Base-by-base conservation (phyloP, 1,140 invertebrate genomes). In the Mylabris phalerata region DNA sequence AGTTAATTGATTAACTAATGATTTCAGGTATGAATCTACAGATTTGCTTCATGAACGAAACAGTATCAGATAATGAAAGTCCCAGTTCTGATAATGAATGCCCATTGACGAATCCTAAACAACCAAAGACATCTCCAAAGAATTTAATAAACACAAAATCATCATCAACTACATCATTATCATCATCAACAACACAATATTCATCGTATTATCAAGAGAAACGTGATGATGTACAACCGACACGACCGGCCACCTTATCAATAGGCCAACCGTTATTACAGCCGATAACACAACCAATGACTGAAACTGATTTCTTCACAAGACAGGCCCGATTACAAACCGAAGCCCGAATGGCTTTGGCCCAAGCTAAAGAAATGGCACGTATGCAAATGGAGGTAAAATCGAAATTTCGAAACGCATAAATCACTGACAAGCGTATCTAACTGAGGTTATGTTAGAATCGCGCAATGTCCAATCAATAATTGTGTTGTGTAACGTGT, bases 21-120 rank as follows among this genome's bases (percentile, higher is more conserved):
- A 32, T 32, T 7, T 32, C 7, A 32, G 32, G 32, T 44, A 93
- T 89, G 85, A 94, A 94, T 77, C 82, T 95, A 11, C 92, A 95
- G 80, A 93, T 95, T 66, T 93, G 92, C 79, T 95, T 95, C 75
- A 90, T 95, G 89, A 95, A 95, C 74, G 92, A 96, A 71, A 89
- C 89, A 45, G 86, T 86, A 11, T 92, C 89, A 47, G 90, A 93
- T 68, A 87, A 80, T 60, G 88, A 89, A 71, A 88, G 86, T 48
- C 84, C 84, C 41, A 79, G 78, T 48, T 88, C 84, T 38, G 87
- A 89, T 61, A 77, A 79, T 55, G 86, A 89, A 60, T 69, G 65
- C 41, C 64, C 71, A 9, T 59, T 69, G 38, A 69, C 69, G 1
- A 71, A 71, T 40, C 67, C 71, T 4, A 72, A 72, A 60, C 68